These are phyloP conservation scores for Oncorhynchus keta DNA, from an alignment of 2,113 vertebrate species.

Conservation along the genomic window DNA sequence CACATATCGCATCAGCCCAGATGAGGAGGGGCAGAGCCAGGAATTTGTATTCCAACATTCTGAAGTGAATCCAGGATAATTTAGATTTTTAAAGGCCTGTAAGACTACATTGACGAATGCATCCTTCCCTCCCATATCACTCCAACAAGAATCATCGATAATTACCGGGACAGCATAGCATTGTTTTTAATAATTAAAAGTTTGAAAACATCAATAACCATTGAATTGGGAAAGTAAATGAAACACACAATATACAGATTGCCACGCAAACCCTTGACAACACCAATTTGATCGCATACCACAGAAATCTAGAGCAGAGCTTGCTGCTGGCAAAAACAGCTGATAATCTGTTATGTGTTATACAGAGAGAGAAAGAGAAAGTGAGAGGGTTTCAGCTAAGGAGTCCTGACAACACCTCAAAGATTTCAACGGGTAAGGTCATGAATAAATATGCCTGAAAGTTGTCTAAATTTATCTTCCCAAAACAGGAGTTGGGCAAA, in stretches of 20 bases:
- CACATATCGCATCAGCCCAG: conserved; percentile 29
- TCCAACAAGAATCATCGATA: conserved; percentile 20
- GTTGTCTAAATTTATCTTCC: conserved; percentile 43
- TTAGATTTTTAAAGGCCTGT: too few relatives aligned
- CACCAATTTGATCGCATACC: conserved; percentile 30
- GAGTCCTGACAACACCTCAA: conserved; percentile 48
- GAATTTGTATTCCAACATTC: conserved; percentile 39
- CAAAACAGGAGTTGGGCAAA: conserved; percentile 30
- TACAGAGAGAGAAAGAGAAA: conserved; percentile 33
- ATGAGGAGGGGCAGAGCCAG: conserved; percentile 3
- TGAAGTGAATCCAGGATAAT: background rate
- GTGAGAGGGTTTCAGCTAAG: conserved; percentile 43
- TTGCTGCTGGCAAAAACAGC: conserved; percentile 59
- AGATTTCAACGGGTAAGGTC: conserved; percentile 31
- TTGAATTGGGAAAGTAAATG: conserved; percentile 4
- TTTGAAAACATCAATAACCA: background rate
- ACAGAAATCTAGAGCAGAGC: conserved; percentile 54
- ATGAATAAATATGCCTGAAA: conserved; percentile 52
- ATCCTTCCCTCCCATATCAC: too few relatives aligned
- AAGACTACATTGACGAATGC: too few relatives aligned
- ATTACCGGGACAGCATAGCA: background rate
- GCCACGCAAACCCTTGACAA: too few relatives aligned
- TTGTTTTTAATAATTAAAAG: background rate
- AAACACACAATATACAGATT: conserved; percentile 30
- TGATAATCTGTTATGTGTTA: conserved; percentile 54